Evolutionary conservation across 2,113 vertebrate genomes (phyloP).

Genomic region (Psittacula cyanocephala): DNA sequence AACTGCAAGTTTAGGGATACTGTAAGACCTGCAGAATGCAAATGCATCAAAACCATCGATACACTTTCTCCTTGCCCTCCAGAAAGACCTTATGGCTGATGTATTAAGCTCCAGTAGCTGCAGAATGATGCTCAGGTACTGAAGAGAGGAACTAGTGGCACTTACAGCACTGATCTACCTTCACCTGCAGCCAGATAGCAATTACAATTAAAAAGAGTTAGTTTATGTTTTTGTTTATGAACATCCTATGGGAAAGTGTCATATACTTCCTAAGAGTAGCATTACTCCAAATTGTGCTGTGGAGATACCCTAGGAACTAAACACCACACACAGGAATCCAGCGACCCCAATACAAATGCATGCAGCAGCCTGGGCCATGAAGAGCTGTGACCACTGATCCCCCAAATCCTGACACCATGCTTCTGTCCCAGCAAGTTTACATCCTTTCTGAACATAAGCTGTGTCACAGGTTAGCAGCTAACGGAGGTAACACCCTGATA

Average conservation of each 20-base stretch:
- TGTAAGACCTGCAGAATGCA: not conserved
- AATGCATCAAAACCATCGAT: not conserved
- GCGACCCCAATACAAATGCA: not conserved
- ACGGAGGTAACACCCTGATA: not conserved
- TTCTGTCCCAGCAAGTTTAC: not conserved
- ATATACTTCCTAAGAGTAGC: not conserved
- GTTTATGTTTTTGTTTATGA: not conserved
- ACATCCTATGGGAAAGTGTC: not conserved
- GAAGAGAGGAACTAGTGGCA: not conserved
- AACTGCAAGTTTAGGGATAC: not conserved
- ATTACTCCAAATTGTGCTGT: not conserved
- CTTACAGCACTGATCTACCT: too few species aligned
- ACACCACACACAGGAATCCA: not conserved
- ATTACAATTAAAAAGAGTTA: not conserved
- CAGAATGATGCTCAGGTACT: not conserved
- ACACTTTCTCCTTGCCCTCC: not conserved
- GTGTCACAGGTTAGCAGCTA: not conserved
- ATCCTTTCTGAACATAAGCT: not conserved
- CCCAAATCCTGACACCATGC: not conserved
- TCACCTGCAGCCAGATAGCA: not conserved
- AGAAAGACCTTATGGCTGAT: not conserved
- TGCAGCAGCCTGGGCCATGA: fast-evolving
- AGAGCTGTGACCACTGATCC: not conserved
- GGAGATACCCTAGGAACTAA: not conserved
- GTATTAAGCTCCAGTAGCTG: not conserved